These are phyloP conservation scores for Tuberolachnus salignus DNA, from an alignment of 2,888 invertebrate genomes.

Conservation along the genomic window DNA sequence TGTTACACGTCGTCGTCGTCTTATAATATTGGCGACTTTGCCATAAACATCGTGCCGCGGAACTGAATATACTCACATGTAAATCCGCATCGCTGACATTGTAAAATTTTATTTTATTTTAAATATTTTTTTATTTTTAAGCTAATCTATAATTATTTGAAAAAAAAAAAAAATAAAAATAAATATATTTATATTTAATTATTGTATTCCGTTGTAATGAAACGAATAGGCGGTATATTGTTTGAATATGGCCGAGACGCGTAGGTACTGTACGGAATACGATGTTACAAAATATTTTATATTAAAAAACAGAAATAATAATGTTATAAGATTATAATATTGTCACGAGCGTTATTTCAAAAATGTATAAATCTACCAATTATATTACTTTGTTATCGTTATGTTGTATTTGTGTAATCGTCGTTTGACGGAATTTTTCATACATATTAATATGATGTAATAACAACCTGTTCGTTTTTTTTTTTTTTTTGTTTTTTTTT, in stretches of 20 bases:
- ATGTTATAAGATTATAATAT: too few relatives aligned
- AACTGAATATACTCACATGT: not conserved
- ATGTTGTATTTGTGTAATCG: not conserved
- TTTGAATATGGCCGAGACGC: too few relatives aligned
- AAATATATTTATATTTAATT: too few relatives aligned
- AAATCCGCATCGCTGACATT: not conserved
- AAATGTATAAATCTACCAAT: conserved; percentile 20
- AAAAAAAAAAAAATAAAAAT: too few relatives aligned
- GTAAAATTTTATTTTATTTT: not conserved
- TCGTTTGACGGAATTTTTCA: conserved; percentile 7
- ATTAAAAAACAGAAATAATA: too few relatives aligned
- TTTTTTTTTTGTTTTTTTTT: too few relatives aligned
- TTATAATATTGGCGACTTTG: not conserved
- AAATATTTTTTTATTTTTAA: too few relatives aligned
- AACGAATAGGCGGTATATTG: too few relatives aligned
- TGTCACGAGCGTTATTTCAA: conserved; percentile 37
- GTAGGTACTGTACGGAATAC: too few relatives aligned
- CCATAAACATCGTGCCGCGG: not conserved
- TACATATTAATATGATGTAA: not conserved
- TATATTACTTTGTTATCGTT: not conserved
- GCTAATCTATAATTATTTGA: too few relatives aligned
- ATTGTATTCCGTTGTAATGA: too few relatives aligned
- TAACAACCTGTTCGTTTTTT: not conserved
- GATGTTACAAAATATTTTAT: too few relatives aligned
- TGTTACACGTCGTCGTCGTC: not conserved